Evolutionary conservation across 2,888 invertebrate species (phyloP).

Genomic region (Gerris lacustris): DNA sequence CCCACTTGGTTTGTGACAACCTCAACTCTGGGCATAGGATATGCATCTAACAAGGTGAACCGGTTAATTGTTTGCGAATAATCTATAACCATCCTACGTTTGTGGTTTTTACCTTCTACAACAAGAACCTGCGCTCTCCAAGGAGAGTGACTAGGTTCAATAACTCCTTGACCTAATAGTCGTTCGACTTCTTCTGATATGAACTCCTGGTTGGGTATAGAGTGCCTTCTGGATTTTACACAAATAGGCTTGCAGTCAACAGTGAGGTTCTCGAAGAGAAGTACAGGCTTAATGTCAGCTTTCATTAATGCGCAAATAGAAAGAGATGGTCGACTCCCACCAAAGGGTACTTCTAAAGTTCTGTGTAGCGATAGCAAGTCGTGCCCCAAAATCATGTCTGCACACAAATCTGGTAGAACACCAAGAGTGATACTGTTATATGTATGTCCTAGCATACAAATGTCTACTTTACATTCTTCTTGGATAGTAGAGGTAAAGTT

Average conservation of each 20-base stretch:
- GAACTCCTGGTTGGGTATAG: background rate
- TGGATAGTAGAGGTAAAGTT: no score
- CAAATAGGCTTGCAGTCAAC: conserved; percentile 2
- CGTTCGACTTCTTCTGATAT: no score
- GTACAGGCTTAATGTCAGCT: no score
- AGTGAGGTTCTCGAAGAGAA: conserved; percentile 6
- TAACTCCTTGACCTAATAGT: no score
- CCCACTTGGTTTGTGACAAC: conserved; percentile 18
- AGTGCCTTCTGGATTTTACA: conserved; percentile 11
- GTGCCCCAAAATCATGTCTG: conserved; percentile 17
- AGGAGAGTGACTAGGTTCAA: no score
- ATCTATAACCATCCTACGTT: conserved; percentile 14
- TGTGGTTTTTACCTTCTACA: conserved; percentile 9
- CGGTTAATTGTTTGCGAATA: conserved; percentile 17
- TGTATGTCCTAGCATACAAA: no score
- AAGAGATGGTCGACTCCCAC: background rate
- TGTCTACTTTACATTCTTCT: no score
- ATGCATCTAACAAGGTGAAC: conserved; percentile 19
- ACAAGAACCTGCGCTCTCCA: no score
- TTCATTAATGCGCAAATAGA: background rate
- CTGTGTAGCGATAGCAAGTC: conserved; percentile 11
- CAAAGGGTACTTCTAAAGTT: background rate
- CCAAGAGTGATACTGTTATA: no score
- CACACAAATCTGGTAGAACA: conserved; percentile 14
- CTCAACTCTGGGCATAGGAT: conserved; percentile 20